Conservation (phyloP, 2,888 invertebrate genomes). For the Melanargia galathea region DNA sequence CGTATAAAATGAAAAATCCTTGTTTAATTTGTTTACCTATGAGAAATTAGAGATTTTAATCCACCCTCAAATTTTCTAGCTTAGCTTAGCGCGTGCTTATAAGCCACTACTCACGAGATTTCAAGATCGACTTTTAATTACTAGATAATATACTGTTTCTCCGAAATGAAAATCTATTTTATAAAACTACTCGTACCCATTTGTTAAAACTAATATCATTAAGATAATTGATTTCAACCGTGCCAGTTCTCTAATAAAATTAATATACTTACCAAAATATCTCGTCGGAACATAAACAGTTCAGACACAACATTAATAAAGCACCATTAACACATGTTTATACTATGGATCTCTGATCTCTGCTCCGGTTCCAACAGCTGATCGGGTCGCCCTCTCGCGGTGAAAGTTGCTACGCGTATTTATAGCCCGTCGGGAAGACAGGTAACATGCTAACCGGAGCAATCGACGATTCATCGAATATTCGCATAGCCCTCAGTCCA, state of each 20-base stretch:
- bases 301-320: slow-evolving; percentile 33
- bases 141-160: not conserved
- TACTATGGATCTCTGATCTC: slow-evolving; percentile 40
- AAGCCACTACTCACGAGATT: no score
- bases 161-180: not conserved
- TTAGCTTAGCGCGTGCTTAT: no score
- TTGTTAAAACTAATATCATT: not conserved
- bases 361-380: slow-evolving; percentile 63
- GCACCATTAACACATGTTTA: slow-evolving; percentile 38
- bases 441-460: slow-evolving; percentile 33
- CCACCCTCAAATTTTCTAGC: no score
- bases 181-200: not conserved
- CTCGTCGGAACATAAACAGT: slow-evolving; percentile 20
- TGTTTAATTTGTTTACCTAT: no score
- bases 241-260: slow-evolving; percentile 22
- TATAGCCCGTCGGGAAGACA: slow-evolving; percentile 53
- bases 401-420: slow-evolving; percentile 65
- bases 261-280: slow-evolving; percentile 14
- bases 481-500: not conserved
- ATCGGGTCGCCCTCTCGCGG: slow-evolving; percentile 58
- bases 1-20: no score
- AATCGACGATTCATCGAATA: not conserved
- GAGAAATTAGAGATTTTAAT: no score
- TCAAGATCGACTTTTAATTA: no score
- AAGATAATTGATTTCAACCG: not conserved